These are phyloP conservation scores for Piezodorus guildinii DNA, from an alignment of 1,140 invertebrate species.

Conservation along the genomic window DNA sequence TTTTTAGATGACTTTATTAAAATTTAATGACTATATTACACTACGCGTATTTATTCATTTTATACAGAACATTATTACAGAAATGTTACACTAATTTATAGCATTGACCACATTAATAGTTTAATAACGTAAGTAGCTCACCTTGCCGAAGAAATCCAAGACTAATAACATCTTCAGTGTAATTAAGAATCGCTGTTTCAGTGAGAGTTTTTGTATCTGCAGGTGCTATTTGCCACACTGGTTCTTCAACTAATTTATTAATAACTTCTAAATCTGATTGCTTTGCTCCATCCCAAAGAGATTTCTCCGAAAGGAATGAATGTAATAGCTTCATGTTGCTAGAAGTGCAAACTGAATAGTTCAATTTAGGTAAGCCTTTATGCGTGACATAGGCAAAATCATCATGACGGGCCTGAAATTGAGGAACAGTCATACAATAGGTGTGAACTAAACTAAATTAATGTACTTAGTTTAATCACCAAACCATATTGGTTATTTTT, in stretches of 20 bases:
- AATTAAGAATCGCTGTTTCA: conserved; percentile 60
- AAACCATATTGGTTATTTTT: too few relatives aligned
- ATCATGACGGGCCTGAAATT: conserved; percentile 59
- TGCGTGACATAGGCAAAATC: conserved; percentile 64
- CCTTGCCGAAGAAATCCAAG: conserved; percentile 62
- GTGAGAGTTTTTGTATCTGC: conserved; percentile 45
- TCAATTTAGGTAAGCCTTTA: conserved; percentile 51
- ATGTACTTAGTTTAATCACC: too few relatives aligned
- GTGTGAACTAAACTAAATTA: too few relatives aligned
- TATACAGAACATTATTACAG: too few relatives aligned
- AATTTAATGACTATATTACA: too few relatives aligned
- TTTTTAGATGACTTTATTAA: not conserved
- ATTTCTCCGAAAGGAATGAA: conserved; percentile 56
- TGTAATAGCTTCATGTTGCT: conserved; percentile 65
- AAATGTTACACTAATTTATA: too few relatives aligned
- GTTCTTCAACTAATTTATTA: conserved; percentile 63
- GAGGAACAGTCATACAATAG: not conserved
- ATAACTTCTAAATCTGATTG: conserved; percentile 56
- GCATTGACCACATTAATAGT: too few relatives aligned
- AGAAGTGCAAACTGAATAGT: conserved; percentile 74
- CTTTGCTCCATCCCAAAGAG: conserved; percentile 68
- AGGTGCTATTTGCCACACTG: conserved; percentile 71
- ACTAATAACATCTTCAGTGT: conserved; percentile 66
- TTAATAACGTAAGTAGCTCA: conserved; percentile 12
- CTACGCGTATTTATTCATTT: too few relatives aligned